These are phyloP conservation scores for Sebastes iracundus DNA, from an alignment of 2,797 vertebrate genomes.

Conservation along the genomic window DNA sequence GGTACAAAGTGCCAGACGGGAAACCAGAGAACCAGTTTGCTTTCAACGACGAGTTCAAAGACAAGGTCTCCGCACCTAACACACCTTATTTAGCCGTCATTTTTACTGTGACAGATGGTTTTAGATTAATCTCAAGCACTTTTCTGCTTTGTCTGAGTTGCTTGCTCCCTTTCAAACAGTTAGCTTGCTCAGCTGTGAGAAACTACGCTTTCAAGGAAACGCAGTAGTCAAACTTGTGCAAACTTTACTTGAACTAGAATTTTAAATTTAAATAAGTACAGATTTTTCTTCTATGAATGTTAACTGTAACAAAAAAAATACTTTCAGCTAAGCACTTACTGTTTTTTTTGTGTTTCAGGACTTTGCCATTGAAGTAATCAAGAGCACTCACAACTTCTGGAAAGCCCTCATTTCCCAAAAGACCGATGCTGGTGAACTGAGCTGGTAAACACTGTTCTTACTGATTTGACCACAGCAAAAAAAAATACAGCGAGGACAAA, in stretches of 20 bases:
- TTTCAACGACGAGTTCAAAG: conserved; percentile 94
- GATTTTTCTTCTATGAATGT: neutral
- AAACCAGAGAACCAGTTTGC: conserved; percentile 97
- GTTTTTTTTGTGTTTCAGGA: conserved; percentile 77
- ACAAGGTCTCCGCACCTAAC: conserved; percentile 84
- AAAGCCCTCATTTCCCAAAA: conserved; percentile 88
- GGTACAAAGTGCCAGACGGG: conserved; percentile 97
- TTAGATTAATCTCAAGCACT: neutral
- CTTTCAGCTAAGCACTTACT: neutral
- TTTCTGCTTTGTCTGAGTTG: neutral
- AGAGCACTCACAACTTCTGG: conserved; percentile 91
- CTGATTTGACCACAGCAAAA: neutral
- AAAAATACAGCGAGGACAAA: neutral
- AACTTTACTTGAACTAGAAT: neutral
- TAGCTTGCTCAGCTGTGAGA: neutral
- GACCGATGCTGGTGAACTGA: conserved; percentile 84
- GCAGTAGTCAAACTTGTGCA: neutral
- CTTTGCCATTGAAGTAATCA: conserved; percentile 91
- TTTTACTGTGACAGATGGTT: neutral
- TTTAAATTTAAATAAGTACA: neutral
- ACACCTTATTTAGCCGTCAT: neutral
- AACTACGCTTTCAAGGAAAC: neutral
- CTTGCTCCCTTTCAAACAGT: neutral
- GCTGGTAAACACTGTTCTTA: conserved; percentile 83
- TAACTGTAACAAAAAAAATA: too few species aligned